Base-by-base conservation (phyloP, 2,113 vertebrate genomes). In the Spea multiplicata region DNA sequence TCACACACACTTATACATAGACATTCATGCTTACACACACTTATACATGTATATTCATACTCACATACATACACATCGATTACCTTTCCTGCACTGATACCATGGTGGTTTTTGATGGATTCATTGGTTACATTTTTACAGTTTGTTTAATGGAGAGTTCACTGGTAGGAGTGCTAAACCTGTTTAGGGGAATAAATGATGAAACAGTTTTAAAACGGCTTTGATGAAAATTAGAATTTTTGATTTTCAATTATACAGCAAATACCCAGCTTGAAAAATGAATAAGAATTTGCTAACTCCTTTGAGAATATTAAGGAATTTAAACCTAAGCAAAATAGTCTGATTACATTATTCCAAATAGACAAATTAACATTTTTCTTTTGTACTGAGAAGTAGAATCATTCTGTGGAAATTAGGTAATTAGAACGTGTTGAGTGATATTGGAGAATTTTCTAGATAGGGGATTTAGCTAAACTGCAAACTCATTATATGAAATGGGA, bases 211-310 rank as follows among this genome's bases (percentile, higher is more conserved):
- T 59, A 66, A 67, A 30, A 57, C 50, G 6, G 16, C 77, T 79
- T 79, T 73, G 70, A 80, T 73, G 70, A 14, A 79, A 79, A 72
- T 73, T 47, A 55, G 61, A 66, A 72, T 73, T 70, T 80, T 80
- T 80, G 70, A 80, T 67, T 73, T 80, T 80, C 64, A 80, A 73
- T 80, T 80, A 80, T 67, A 80, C 71, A 73, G 73, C 70, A 80
- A 78, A 80, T 67, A n/a, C 49, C 71, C 17, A 30, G 70, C 62
- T 67, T 73, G 65, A 46, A 45, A 70, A 66, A 67, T 16, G 50
- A 48, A 79, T 59, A 49, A 57, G 57, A 45, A 9, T 73, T 59
- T 64, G 48, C 30, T 55, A 17, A 73, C 17, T 7, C 77, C 70
- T 57, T 10, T 16, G 77, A 80, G 77, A 73, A 66, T 59, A 65